These are phyloP conservation scores for Syritta pipiens DNA, from an alignment of 2,888 invertebrate genomes.

Conservation along the genomic window DNA sequence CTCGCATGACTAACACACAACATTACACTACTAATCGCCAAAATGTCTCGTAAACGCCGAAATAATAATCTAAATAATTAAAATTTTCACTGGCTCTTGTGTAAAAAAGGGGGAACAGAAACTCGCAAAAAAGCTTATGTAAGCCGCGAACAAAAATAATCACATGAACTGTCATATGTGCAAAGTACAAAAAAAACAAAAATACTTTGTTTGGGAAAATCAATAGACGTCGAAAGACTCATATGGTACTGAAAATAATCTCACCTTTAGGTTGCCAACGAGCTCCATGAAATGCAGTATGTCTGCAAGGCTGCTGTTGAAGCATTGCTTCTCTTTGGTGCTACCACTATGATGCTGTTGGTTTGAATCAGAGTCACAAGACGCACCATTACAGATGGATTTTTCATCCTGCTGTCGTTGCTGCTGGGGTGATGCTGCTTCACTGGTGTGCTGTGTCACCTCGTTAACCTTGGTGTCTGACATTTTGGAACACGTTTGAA, in stretches of 20 bases:
- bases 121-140: constrained; percentile 22
- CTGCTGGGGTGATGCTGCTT: not conserved
- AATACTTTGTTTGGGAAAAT: constrained; percentile 35
- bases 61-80: no score
- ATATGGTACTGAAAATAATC: constrained; percentile 68
- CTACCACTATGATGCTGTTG: constrained; percentile 9
- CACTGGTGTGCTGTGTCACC: constrained; percentile 28
- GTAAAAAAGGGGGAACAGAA: not conserved
- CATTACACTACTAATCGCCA: no score
- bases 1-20: no score
- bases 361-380: constrained; percentile 37
- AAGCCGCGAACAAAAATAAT: constrained; percentile 30
- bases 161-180: constrained; percentile 2
- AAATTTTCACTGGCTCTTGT: no score
- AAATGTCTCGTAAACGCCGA: no score
- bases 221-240: constrained; percentile 44
- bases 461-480: constrained; percentile 46
- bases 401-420: constrained; percentile 9
- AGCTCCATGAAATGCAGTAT: constrained; percentile 84
- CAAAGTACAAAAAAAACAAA: constrained; percentile 3
- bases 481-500: constrained; percentile 30
- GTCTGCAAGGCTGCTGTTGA: constrained; percentile 75
- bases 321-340: constrained; percentile 73
- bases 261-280: constrained; percentile 86
- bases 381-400: constrained; percentile 41